These are phyloP conservation scores for Lydus trimaculatus DNA, from an alignment of 2,888 invertebrate genomes.

Conservation along the genomic window DNA sequence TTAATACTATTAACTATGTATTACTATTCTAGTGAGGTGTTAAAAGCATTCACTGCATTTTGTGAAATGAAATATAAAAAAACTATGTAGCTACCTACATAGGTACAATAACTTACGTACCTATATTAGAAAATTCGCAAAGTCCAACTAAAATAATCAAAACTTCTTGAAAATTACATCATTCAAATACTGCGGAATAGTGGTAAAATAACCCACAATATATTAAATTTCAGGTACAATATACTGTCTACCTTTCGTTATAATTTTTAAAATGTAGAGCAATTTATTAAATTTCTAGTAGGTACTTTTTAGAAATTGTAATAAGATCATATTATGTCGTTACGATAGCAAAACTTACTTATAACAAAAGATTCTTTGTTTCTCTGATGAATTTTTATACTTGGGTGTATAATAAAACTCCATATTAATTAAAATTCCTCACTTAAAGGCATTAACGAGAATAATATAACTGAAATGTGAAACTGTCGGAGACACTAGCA, in stretches of 20 bases:
- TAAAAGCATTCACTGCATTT: background rate
- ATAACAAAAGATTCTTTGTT: background rate
- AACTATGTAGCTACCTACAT: no score
- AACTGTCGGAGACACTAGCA: constrained; percentile 18
- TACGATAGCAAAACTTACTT: background rate
- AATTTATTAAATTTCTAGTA: background rate
- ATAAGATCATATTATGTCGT: background rate
- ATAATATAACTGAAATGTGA: constrained; percentile 25
- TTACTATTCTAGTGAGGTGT: background rate
- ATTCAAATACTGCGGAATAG: no score
- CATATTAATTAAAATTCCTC: constrained; percentile 28
- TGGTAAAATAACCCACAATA: no score
- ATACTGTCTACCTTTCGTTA: no score
- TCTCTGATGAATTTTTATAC: constrained; percentile 6
- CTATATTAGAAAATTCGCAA: no score
- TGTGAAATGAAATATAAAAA: no score
- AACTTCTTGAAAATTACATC: no score
- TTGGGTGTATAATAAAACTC: constrained; percentile 12
- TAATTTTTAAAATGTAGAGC: background rate
- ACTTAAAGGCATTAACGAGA: constrained; percentile 10
- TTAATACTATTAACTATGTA: background rate
- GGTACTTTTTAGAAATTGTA: background rate
- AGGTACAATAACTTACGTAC: no score
- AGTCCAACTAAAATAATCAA: no score
- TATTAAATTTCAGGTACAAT: no score